Base-by-base conservation (phyloP, 2,797 vertebrate species). In the Malurus leucopterus region DNA sequence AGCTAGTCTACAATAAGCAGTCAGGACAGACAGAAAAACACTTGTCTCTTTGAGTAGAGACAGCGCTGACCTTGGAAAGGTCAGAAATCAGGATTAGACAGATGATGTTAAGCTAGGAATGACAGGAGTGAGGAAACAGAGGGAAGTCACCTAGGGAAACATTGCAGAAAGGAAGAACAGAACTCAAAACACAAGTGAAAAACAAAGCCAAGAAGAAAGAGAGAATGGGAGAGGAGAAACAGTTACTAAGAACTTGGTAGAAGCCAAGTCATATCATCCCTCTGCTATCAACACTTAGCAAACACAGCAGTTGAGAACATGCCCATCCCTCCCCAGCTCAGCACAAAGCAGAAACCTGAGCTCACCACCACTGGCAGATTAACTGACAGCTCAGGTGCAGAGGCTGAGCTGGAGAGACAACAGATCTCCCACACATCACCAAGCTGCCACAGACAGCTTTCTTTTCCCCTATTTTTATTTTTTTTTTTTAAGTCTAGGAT, bases 241-340 rank as follows among this genome's bases (percentile, higher is more conserved):
- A 87, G 40, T 51, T 88, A 62, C 69, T 64, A 80, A 67, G 29
- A 89, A 50, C 14, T 63, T 49, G 21, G 29, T 8, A 74, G 53
- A 90, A 93, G 76, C 92, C 84, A 93, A 88, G 58, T 85, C 55
- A 18, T 29, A 34, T 64, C 65, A 87, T 54, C 36, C 34, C 63
- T 77, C 44, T 77, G 46, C 75, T 77, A 85, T 54, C 88, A 89
- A 85, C 30, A 87, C 82, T 67, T 27, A 4, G 27, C 41, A 84
- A 92, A 86, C 30, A 51, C 70, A 86, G 61, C 68, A 76, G 53
- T 5, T 75, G 74, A 88, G 59, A 86, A 67, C 0, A 0, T 51
- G 49, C 61, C 32, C 72, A 43, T 32, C 67, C 71, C 58, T 68
- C 55, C 62, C 44, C 36, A 87, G 62, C 40, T 46, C 36, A 20